Conservation (phyloP, 2,797 vertebrate species). For the Malurus splendens region DNA sequence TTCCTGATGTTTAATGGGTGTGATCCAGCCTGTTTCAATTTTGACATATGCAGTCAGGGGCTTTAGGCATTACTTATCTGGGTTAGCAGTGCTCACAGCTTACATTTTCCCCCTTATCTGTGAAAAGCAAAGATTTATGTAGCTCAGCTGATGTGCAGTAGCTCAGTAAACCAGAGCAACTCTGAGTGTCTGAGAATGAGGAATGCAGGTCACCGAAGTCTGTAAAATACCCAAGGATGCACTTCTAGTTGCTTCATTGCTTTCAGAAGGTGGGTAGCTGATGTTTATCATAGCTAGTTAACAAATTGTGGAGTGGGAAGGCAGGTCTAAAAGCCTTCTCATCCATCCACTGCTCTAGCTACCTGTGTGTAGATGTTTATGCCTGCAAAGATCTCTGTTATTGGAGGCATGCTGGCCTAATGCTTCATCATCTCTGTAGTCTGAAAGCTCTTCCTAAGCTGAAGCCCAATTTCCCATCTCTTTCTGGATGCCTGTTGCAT, state of each 20-base stretch:
- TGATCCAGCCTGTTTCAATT: background rate
- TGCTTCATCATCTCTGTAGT: background rate
- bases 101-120: background rate
- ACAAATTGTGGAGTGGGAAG: background rate
- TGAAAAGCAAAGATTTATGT: background rate
- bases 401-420: background rate
- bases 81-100: background rate
- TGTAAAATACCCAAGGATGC: background rate
- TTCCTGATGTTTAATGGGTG: background rate
- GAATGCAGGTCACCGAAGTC: background rate
- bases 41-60: background rate
- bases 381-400: background rate
- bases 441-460: background rate
- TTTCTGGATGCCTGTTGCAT: background rate
- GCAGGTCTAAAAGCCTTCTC: background rate
- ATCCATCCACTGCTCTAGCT: background rate
- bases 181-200: background rate
- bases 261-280: background rate
- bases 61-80: background rate
- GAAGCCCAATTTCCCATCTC: background rate
- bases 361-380: background rate
- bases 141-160: background rate
- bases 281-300: background rate
- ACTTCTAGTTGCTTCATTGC: background rate
- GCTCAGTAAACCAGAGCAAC: background rate